Base-by-base conservation (phyloP, 2,888 invertebrate species). In the Poecilobothrus nobilitatus region DNA sequence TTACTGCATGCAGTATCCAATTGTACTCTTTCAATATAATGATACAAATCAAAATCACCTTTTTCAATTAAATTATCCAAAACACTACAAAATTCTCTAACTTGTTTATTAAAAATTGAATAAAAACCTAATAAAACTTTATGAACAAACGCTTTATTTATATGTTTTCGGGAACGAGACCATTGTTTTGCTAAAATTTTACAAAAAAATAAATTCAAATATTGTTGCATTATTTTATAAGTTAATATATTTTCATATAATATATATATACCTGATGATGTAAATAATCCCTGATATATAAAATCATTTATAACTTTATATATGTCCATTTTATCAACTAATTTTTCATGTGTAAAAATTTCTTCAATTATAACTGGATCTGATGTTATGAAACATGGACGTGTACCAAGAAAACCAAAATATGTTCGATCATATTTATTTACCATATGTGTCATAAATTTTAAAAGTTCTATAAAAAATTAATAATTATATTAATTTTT, bases 281-380 rank as follows among this genome's bases (percentile, higher is more conserved):
- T 69, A 21, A 71, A 61, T 0, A 71, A n/a, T 41, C 70, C 70
- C 20, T 65, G 67, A 9, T 69, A 69, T 37, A 69, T 21, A 2
- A 69, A 68, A 6, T 69, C 66, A 2, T 68, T 67, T 63, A 71
- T 66, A 2, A 62, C 67, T 44, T 70, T 66, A 21, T 71, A 71
- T 1, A 71, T 69, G 10, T 33, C 53, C 7, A 70, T 66, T 21
- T 74, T 75, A 44, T 73, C 70, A 4, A 75, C 63, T 18, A 74
- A 70, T 3, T 71, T 71, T 6, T 71, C 44, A 20, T 73, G 73
- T 21, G 73, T 71, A 0, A 74, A 67, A 37, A 74, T 67, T 63
- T 72, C 69, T 64, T 74, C 73, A 33, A 71, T 69, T 4, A 73
- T 61, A 6, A 65, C 70, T 2, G 74, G 74, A 34, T 75, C 75